Evolutionary conservation across 2,797 vertebrate genomes (phyloP).

Genomic region (Lacerta viridis): DNA sequence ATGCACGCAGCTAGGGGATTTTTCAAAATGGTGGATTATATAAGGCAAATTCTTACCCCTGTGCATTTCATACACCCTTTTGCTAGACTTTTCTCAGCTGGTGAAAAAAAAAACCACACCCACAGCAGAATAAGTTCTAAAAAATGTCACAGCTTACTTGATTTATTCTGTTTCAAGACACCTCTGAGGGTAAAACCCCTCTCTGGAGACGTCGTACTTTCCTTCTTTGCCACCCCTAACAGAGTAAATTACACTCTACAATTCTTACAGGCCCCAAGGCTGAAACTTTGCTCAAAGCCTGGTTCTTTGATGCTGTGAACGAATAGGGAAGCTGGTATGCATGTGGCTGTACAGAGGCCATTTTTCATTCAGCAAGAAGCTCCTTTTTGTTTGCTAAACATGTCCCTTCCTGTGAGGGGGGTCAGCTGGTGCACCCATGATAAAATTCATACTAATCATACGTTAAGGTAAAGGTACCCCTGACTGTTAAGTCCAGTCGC

Average conservation of each 20-base stretch:
- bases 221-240: background rate
- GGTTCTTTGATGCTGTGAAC: conserved; percentile 20
- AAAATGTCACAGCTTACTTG: background rate
- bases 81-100: background rate
- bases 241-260: conserved; percentile 7
- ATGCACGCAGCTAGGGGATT: background rate
- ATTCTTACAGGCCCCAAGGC: background rate
- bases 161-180: conserved; percentile 16
- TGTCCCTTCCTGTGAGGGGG: background rate
- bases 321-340: conserved; percentile 3
- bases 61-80: background rate
- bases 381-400: background rate
- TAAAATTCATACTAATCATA: background rate
- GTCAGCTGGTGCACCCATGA: background rate
- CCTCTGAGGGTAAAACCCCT: background rate
- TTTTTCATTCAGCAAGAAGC: conserved; percentile 7
- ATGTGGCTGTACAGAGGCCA: background rate
- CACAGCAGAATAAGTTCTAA: background rate
- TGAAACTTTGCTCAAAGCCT: conserved; percentile 12
- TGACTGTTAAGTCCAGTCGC: too few species aligned
- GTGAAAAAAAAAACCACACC: background rate
- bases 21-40: conserved; percentile 6
- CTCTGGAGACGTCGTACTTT: background rate
- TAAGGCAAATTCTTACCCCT: background rate
- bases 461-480: too few species aligned